Evolutionary conservation across 2,888 invertebrate genomes (phyloP), one percentile per base, ranked within the genome.

Genomic region (Augochlorella aurata): DNA sequence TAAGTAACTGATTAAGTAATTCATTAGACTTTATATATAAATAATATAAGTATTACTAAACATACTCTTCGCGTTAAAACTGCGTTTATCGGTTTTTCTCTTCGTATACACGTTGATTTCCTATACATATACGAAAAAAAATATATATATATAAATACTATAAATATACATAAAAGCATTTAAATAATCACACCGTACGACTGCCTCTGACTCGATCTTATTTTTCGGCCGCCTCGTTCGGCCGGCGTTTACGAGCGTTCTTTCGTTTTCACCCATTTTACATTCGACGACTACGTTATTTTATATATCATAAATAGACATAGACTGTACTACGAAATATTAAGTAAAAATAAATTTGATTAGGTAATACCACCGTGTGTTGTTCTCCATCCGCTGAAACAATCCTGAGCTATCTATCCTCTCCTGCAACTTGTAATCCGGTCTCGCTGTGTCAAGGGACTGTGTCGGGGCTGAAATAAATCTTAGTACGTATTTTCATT

Each of bases 341-440:
- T 92, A 93, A 93, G 92, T 93, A 92, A 93, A 93, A 93, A 93
- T 93, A 93, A 92, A 93, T 93, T 93, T 93, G 93, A 93, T 93
- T 93, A 93, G 93, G 92, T 93, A 93, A 93, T 93, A 92, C 44
- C 29, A 50, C 69, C 12, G 5, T 14, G 12, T 52, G 12, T 76
- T 45, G 21, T 74, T 45, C 58, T 18, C 52, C 8, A 38, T 63
- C n/a, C 65, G 18, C 38, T 4, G 38, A n/a, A n/a, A n/a, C n/a
- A n/a, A n/a, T n/a, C n/a, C n/a, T n/a, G n/a, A n/a, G n/a, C n/a
- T n/a, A n/a, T n/a, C 38, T 38, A 7, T 38, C 38, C 38, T 18
- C 0, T 18, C 50, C 5, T 18, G 18, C 0, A 50, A 50, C 0
- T 50, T 50, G 0, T 1, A n/a, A 50, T 18, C 18, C 50, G 3